phyloP scores from a whole-genome alignment of 2,888 invertebrate genomes.

The Athalia cordata region DNA sequence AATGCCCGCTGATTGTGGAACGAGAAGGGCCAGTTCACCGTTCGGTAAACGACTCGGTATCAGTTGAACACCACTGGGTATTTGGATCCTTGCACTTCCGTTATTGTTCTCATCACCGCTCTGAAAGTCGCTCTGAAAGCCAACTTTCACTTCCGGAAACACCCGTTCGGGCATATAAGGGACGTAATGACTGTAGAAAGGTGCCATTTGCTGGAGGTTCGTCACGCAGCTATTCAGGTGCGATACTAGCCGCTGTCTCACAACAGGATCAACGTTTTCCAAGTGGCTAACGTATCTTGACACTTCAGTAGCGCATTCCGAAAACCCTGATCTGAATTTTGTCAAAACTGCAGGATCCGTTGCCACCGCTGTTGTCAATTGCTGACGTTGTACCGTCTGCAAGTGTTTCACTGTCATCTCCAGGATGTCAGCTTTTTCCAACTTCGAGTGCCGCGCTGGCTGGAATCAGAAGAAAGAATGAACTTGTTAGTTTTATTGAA shows the following conservation, averaged over 20 bases:
- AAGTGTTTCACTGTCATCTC: conserved; percentile 96
- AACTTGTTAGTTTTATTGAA: background rate
- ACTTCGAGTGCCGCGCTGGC: conserved; percentile 94
- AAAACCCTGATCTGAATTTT: conserved; percentile 91
- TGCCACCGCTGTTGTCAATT: conserved; percentile 87
- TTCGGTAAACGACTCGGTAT: conserved; percentile 80
- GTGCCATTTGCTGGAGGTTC: conserved; percentile 76
- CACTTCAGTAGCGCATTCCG: conserved; percentile 91
- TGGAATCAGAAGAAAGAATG: conserved; percentile 74
- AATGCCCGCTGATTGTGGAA: conserved; percentile 76
- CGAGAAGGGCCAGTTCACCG: conserved; percentile 80
- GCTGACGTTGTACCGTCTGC: conserved; percentile 91
- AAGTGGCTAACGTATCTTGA: conserved; percentile 81
- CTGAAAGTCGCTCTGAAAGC: conserved; percentile 68
- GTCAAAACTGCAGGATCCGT: conserved; percentile 89
- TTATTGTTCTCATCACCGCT: conserved; percentile 75
- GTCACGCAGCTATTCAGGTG: conserved; percentile 81
- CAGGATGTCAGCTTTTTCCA: conserved; percentile 96
- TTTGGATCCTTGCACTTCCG: conserved; percentile 76
- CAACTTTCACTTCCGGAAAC: conserved; percentile 71
- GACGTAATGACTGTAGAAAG: conserved; percentile 72
- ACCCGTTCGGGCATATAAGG: conserved; percentile 72
- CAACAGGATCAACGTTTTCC: conserved; percentile 78
- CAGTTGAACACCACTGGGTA: conserved; percentile 79
- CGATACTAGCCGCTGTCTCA: conserved; percentile 80